Evolutionary conservation across 2,797 vertebrate genomes (phyloP).

Genomic region (Dicrostonyx torquatus): DNA sequence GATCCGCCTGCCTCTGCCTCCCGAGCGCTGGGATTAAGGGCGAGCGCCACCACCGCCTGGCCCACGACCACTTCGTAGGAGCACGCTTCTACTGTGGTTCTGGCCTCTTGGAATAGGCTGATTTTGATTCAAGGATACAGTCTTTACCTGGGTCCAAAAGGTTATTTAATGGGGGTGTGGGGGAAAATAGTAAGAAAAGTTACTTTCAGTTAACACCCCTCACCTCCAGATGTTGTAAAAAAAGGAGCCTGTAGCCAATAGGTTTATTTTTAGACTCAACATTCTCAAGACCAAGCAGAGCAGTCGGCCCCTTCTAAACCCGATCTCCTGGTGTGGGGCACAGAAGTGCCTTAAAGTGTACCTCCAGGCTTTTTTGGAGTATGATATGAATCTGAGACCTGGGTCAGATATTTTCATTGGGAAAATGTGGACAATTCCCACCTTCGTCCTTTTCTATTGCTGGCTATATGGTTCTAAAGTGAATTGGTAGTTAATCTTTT

Average conservation of each 20-base stretch:
- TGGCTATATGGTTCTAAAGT: slow-evolving; percentile 65
- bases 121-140: not conserved
- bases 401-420: slow-evolving; percentile 57
- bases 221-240: slow-evolving; percentile 7
- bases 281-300: slow-evolving; percentile 44
- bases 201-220: slow-evolving; percentile 35
- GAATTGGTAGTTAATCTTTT: slow-evolving; percentile 58
- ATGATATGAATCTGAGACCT: slow-evolving; percentile 29
- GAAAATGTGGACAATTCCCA: slow-evolving; percentile 47
- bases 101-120: not conserved
- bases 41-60: too few species aligned
- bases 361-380: slow-evolving; percentile 61
- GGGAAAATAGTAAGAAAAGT: slow-evolving; percentile 39
- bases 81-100: not conserved
- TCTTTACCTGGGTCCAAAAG: not conserved
- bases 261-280: not conserved
- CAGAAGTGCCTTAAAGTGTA: slow-evolving; percentile 16
- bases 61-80: not conserved
- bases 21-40: too few species aligned
- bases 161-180: not conserved
- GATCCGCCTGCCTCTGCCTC: too few species aligned
- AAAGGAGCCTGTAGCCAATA: not conserved
- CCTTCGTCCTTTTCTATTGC: not conserved
- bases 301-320: slow-evolving; percentile 24
- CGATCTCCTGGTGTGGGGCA: not conserved